Evolutionary conservation across 2,797 vertebrate genomes (phyloP).

Genomic region (Pipistrellus kuhlii): DNA sequence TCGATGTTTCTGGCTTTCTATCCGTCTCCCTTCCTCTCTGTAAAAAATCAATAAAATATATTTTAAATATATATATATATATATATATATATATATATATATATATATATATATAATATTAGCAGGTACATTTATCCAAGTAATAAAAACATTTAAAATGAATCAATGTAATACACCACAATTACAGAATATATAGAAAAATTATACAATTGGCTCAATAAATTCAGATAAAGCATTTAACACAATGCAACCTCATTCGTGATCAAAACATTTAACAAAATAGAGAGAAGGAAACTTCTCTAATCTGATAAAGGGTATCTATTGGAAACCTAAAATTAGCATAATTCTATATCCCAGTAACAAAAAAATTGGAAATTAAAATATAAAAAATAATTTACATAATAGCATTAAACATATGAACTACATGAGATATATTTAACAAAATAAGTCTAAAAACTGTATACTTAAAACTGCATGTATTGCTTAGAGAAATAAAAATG

Average conservation of each 20-base stretch:
- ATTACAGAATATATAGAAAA: slow-evolving; percentile 10
- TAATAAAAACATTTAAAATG: not conserved
- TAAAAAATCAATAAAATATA: too few species aligned
- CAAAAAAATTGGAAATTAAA: not conserved
- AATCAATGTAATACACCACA: not conserved
- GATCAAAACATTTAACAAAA: not conserved
- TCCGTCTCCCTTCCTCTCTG: too few species aligned
- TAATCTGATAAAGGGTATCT: not conserved
- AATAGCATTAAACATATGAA: slow-evolving; percentile 28
- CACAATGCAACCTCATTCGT: not conserved
- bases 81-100: not conserved
- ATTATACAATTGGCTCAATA: not conserved
- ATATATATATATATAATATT: not conserved
- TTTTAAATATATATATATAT: not conserved
- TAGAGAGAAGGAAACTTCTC: not conserved
- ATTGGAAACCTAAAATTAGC: not conserved
- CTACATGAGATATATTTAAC: not conserved
- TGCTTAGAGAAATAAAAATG: slow-evolving; percentile 37
- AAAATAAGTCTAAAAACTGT: not conserved
- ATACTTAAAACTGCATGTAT: not conserved
- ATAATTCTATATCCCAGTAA: not conserved
- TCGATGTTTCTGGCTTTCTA: too few species aligned
- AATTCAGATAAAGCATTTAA: not conserved
- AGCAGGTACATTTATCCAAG: not conserved
- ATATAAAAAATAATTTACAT: not conserved